Conservation (phyloP, 2,888 invertebrate genomes). For the Stenchaetothrips biformis region DNA sequence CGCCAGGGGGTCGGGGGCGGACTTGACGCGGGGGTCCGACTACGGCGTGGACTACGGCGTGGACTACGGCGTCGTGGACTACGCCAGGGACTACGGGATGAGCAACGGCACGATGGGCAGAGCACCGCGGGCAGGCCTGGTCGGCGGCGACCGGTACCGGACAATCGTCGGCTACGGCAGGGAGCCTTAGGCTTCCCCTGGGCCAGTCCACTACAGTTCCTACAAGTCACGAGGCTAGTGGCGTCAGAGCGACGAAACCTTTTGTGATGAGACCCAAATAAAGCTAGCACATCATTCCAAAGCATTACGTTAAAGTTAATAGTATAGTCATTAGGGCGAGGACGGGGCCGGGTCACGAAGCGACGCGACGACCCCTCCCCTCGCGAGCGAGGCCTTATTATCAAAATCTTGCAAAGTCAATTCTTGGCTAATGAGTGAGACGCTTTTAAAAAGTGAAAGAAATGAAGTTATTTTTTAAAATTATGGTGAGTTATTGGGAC, state of each 20-base stretch:
- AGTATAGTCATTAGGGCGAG: no score
- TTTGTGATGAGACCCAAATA: slow-evolving; percentile 12
- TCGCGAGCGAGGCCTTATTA: slow-evolving; percentile 6
- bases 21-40: not conserved
- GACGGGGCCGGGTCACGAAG: no score
- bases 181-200: not conserved
- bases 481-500: not conserved
- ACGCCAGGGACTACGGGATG: not conserved
- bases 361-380: no score
- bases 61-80: not conserved
- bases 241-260: not conserved
- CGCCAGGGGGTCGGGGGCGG: not conserved
- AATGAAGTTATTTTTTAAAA: slow-evolving; percentile 10
- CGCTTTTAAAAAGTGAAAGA: not conserved
- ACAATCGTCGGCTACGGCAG: slow-evolving; percentile 14
- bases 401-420: slow-evolving; percentile 19
- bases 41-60: not conserved
- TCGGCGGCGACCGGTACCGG: slow-evolving; percentile 16
- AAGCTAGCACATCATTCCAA: slow-evolving; percentile 15
- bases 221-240: not conserved
- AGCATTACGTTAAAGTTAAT: not conserved
- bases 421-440: not conserved
- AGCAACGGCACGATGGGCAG: no score
- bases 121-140: not conserved
- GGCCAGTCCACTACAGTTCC: not conserved